Percentiles rank a stretch among this genome's conserved stretches.
Conservation (phyloP, 2,797 vertebrate species). For the Adelosebastes latens region DNA sequence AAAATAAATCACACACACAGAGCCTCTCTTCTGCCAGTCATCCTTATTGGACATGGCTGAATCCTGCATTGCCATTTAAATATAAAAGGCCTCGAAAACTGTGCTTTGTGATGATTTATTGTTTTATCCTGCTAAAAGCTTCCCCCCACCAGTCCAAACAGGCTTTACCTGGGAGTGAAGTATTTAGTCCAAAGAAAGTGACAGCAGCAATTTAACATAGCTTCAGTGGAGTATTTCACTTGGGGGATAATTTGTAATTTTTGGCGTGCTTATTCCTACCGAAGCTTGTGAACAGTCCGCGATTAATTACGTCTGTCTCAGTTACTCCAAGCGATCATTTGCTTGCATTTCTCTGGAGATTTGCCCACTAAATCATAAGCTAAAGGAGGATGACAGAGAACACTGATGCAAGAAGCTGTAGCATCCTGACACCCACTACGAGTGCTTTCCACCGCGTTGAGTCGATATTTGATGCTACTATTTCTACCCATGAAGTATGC, state of each 20-base stretch:
- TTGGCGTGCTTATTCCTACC: constrained; percentile 17
- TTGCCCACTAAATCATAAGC: constrained; percentile 45
- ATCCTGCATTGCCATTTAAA: constrained; percentile 12
- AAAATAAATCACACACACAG: not conserved
- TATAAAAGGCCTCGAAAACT: constrained; percentile 14
- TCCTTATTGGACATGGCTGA: constrained; percentile 11
- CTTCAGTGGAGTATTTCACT: constrained; percentile 32
- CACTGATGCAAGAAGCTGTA: constrained; percentile 2
- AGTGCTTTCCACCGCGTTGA: not conserved
- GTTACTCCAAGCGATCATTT: constrained; percentile 41
- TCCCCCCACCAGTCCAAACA: not conserved
- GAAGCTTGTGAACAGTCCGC: constrained; percentile 40
- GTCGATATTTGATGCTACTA: constrained; percentile 22
- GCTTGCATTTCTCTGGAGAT: constrained; percentile 38
- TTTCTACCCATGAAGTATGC: constrained; percentile 7
- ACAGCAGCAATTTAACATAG: constrained; percentile 46
- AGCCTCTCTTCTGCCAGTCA: constrained; percentile 4
- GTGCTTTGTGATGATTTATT: constrained; percentile 21
- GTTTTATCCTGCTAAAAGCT: constrained; percentile 35
- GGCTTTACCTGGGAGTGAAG: constrained; percentile 34
- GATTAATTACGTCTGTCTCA: constrained; percentile 58
- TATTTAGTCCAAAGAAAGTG: constrained; percentile 39
- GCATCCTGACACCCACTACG: constrained; percentile 15
- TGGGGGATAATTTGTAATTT: constrained; percentile 46
- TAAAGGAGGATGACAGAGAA: constrained; percentile 40